Conservation (phyloP, 2,888 invertebrate species). For the Diarsia brunnea region DNA sequence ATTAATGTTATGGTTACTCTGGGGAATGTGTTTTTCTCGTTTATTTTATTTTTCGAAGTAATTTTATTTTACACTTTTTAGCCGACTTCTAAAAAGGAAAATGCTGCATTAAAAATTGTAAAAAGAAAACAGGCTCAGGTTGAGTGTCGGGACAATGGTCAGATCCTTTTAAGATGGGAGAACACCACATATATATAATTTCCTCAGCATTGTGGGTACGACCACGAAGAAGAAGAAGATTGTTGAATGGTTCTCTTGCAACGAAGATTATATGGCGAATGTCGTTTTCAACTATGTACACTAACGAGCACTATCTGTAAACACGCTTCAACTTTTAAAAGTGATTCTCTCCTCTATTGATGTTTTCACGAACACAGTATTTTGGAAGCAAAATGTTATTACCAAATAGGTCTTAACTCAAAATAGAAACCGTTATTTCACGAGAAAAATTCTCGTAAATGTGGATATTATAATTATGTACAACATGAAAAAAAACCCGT, state of each 20-base stretch:
- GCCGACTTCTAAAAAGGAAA: too few species aligned
- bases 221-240: neutral
- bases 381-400: neutral
- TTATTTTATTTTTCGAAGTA: constrained; percentile 1
- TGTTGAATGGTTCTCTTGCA: neutral
- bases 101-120: neutral
- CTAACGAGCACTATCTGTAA: neutral
- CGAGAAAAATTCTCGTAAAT: neutral
- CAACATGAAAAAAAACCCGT: neutral
- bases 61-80: neutral
- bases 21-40: constrained; percentile 30
- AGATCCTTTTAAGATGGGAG: neutral
- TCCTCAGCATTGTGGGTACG: neutral
- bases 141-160: neutral
- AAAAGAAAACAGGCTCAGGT: neutral
- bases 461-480: neutral
- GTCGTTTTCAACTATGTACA: neutral
- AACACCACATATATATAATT: neutral
- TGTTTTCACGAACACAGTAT: neutral
- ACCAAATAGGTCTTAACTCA: neutral
- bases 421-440: neutral
- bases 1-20: constrained; percentile 49
- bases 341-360: neutral
- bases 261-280: neutral
- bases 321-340: neutral